phyloP scores from a whole-genome alignment of 1,140 invertebrate species.

The Brachionus rotundiformis region DNA sequence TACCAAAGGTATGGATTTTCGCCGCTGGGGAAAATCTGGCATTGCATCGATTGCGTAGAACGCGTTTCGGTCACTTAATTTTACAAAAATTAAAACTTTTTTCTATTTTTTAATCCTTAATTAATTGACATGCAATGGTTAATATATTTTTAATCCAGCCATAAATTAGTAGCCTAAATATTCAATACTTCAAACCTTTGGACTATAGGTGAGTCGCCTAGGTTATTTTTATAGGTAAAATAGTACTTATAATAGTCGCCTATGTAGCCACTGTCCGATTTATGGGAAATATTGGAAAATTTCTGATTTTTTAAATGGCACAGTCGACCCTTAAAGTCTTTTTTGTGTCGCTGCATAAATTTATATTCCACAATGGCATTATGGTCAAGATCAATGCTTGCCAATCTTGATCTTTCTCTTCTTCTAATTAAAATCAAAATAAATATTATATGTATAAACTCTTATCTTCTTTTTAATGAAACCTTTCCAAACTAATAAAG shows the following conservation, averaged over 20 bases:
- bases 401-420: conserved; percentile 22
- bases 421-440: conserved; percentile 16
- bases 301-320: background rate
- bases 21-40: conserved; percentile 48
- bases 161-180: background rate
- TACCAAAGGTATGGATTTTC: conserved; percentile 40
- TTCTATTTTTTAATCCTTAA: background rate
- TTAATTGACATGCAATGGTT: background rate
- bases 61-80: conserved; percentile 28
- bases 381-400: conserved; percentile 39
- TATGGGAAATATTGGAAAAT: background rate
- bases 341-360: conserved; percentile 19
- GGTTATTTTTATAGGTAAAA: conserved; percentile 34
- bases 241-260: conserved; percentile 31
- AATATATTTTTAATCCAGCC: background rate
- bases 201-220: background rate
- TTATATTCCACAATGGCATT: conserved; percentile 38
- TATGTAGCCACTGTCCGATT: conserved; percentile 5
- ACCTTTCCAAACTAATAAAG: background rate
- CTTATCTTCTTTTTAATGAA: background rate
- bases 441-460: no score
- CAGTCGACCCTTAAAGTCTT: background rate
- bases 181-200: conserved; percentile 16
- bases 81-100: background rate
- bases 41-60: conserved; percentile 51